Evolutionary conservation across 2,888 invertebrate genomes (phyloP).

Genomic region (Orthosia incerta): DNA sequence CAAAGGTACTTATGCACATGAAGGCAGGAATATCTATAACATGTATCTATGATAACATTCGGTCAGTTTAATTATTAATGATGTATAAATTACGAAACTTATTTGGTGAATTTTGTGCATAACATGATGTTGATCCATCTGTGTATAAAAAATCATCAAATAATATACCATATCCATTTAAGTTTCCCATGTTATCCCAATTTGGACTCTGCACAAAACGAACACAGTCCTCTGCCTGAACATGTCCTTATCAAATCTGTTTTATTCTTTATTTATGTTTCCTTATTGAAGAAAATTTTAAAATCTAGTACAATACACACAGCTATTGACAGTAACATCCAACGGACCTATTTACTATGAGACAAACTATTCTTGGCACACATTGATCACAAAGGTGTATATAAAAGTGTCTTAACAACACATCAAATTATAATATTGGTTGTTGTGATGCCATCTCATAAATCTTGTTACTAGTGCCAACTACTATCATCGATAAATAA

Average conservation of each 20-base stretch:
- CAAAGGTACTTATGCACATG: slow-evolving; percentile 6
- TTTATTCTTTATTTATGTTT: slow-evolving; percentile 52
- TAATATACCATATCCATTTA: slow-evolving; percentile 1
- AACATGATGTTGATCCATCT: background rate
- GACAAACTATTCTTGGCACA: slow-evolving; percentile 59
- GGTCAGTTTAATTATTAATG: slow-evolving; percentile 10
- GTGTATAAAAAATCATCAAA: slow-evolving; percentile 21
- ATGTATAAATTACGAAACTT: background rate
- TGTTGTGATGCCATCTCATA: slow-evolving; percentile 30
- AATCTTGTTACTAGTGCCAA: slow-evolving; percentile 48
- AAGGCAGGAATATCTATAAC: background rate
- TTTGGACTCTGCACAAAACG: slow-evolving; percentile 43
- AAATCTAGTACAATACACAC: slow-evolving; percentile 70
- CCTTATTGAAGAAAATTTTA: slow-evolving; percentile 45
- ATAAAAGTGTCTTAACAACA: slow-evolving; percentile 25
- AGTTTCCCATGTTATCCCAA: slow-evolving; percentile 8
- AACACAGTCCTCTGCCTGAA: slow-evolving; percentile 72
- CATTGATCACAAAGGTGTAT: slow-evolving; percentile 29
- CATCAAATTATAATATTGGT: slow-evolving; percentile 10
- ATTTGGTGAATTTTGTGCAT: slow-evolving; percentile 26
- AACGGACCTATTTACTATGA: slow-evolving; percentile 15
- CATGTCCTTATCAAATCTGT: slow-evolving; percentile 48
- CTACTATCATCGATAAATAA: slow-evolving; percentile 3
- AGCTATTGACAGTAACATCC: slow-evolving; percentile 42
- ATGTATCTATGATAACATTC: background rate